Evolutionary conservation across 1,140 invertebrate genomes (phyloP), one percentile per base, ranked within the genome.

Genomic region (Apis laboriosa): DNA sequence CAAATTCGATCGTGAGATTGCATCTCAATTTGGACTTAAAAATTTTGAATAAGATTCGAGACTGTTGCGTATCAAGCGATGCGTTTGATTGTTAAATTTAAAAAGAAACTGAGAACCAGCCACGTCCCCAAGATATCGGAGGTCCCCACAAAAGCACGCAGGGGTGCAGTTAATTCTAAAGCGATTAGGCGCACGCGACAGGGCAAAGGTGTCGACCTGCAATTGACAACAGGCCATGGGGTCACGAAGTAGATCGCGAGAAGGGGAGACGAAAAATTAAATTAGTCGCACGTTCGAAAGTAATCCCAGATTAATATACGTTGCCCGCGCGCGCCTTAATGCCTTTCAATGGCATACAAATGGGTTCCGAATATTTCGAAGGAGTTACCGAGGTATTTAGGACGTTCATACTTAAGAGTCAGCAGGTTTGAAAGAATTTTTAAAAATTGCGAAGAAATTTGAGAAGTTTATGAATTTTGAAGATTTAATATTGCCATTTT

Each of bases 101-200:
- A 71, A 79, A 56, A n/a, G 71, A 75, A 66, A 24, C 51, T 68
- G 24, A 19, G 28, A 63, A 34, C 53, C 9, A 28, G 55, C 68
- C 15, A 64, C 64, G 77, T 58, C 70, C 80, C 82, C 64, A 63
- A 77, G 72, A 84, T 76, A 80, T 70, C 86, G 68, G 53, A 76
- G 71, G 34, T 55, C 85, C 74, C 86, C 43, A 89, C 88, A 84
- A 77, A 87, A 82, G 83, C 86, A 51, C 82, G 77, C 71, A 79
- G 86, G 86, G 86, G 86, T 79, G 86, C 86, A 88, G 86, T 92
- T 93, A 92, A 93, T 93, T 93, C 86, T 92, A 93, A 93, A 93
- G 92, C 92, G 92, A 93, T 93, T 93, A 93, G 92, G 90, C 91
- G 92, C 92, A 93, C 92, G 92, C 92, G 92, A 92, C 91, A 88